phyloP scores from a whole-genome alignment of 1,140 invertebrate species.

The Anoplolepis gracilipes region DNA sequence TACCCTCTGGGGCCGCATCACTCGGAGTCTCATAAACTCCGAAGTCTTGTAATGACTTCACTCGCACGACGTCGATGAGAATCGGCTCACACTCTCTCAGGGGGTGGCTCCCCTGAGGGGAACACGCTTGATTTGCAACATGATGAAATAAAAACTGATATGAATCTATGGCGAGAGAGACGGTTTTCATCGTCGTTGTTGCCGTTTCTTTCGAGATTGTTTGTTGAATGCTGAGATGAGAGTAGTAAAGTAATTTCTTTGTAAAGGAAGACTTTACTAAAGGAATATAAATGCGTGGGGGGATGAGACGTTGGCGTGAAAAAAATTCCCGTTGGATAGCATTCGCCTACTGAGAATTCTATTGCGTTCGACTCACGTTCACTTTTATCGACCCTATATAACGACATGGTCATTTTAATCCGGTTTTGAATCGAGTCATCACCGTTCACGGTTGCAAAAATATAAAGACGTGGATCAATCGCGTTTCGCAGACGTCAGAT shows the following conservation, averaged over 20 bases:
- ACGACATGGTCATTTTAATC: background rate
- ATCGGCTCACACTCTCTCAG: background rate
- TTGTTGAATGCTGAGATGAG: constrained; percentile 31
- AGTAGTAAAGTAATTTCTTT: background rate
- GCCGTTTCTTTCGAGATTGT: background rate
- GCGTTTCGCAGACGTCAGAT: background rate
- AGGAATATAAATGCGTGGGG: background rate
- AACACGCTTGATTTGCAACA: background rate
- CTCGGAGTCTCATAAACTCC: background rate
- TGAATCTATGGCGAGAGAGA: constrained; percentile 17
- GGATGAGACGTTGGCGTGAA: background rate
- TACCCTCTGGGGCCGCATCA: constrained; percentile 37
- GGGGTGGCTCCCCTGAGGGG: background rate
- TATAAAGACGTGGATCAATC: no score
- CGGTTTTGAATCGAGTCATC: background rate
- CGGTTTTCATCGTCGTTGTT: background rate
- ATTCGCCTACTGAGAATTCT: background rate
- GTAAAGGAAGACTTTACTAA: no score
- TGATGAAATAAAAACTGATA: constrained; percentile 19
- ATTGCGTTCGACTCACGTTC: background rate
- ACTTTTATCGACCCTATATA: constrained; percentile 1
- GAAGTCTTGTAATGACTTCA: constrained; percentile 32
- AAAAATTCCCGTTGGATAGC: constrained; percentile 22
- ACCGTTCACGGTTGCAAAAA: background rate
- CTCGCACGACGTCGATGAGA: constrained; percentile 3